phyloP scores from a whole-genome alignment of 2,797 vertebrate genomes.

The Gymnopithys bicolor region DNA sequence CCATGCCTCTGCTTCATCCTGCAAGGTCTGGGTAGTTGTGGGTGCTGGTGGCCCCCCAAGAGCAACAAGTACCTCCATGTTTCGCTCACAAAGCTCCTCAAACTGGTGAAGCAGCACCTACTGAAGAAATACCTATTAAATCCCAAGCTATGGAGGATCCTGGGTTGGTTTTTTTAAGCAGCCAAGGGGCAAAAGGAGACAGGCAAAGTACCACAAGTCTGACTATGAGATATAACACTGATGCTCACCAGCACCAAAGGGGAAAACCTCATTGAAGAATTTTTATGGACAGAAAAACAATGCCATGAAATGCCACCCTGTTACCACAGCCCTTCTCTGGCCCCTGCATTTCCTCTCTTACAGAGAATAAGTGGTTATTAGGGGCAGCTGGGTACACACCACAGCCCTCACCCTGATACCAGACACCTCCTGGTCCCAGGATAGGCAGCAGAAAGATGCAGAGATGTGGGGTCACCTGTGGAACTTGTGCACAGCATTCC shows the following conservation, averaged over 20 bases:
- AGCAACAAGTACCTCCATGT: not conserved
- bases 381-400: not conserved
- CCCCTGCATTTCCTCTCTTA: not conserved
- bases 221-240: not conserved
- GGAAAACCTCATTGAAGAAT: not conserved
- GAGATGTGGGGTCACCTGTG: not conserved
- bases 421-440: not conserved
- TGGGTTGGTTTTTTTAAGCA: not conserved
- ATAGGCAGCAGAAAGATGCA: not conserved
- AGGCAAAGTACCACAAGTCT: not conserved
- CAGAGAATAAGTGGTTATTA: not conserved
- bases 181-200: not conserved
- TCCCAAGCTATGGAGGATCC: not conserved
- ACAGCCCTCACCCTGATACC: fast-evolving
- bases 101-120: not conserved
- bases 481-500: not conserved
- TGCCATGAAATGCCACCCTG: not conserved
- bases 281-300: not conserved
- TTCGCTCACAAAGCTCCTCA: not conserved
- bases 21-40: not conserved
- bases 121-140: not conserved
- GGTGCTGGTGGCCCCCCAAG: not conserved
- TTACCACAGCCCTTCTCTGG: not conserved
- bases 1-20: not conserved
- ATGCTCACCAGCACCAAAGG: not conserved